phyloP scores from a whole-genome alignment of 2,113 vertebrate genomes.

The Heterotilapia buettikoferi region DNA sequence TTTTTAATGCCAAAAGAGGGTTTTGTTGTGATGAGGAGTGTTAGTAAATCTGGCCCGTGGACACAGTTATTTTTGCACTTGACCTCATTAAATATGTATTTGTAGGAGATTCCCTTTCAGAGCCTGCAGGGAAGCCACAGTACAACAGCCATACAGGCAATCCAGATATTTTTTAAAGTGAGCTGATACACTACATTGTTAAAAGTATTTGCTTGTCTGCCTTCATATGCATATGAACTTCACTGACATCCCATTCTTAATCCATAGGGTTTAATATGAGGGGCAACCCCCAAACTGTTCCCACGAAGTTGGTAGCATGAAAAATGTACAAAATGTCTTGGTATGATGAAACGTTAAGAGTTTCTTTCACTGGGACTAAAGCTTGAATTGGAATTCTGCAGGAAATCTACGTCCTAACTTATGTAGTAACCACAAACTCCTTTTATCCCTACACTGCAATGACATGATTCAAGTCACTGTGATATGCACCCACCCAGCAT shows the following conservation, averaged over 20 bases:
- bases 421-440: background rate
- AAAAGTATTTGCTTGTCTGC: background rate
- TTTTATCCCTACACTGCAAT: background rate
- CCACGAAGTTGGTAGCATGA: accelerated
- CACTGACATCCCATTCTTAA: background rate
- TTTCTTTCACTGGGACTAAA: background rate
- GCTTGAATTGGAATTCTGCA: background rate
- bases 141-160: background rate
- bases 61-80: background rate
- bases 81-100: background rate
- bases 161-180: background rate
- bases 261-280: background rate
- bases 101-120: background rate
- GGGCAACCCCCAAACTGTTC: background rate
- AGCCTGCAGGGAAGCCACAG: background rate
- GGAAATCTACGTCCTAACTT: background rate
- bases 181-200: background rate
- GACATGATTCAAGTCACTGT: background rate
- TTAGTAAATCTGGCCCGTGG: background rate
- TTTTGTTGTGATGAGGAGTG: background rate
- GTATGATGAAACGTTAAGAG: background rate
- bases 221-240: background rate
- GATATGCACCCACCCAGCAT: background rate
- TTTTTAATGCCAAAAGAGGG: background rate
- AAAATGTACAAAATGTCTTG: background rate